Evolutionary conservation across 2,888 invertebrate genomes (phyloP), one percentile per base, ranked within the genome.

Genomic region (Campaea margaritaria): DNA sequence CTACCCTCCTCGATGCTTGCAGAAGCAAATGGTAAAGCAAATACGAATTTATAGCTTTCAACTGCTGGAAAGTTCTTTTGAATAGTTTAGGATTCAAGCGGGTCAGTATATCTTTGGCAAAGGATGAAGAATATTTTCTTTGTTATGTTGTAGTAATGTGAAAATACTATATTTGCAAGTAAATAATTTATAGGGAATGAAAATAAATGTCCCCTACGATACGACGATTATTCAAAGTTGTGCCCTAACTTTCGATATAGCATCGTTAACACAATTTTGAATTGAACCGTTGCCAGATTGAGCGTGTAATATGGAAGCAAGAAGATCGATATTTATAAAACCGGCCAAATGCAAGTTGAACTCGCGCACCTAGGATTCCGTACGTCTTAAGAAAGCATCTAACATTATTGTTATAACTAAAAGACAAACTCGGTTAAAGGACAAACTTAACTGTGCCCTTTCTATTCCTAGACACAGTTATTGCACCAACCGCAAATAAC

Each of bases 1-100:
- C 43, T 62, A 64, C 69, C 67, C 64, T 59, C 48, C 58, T 43
- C 53, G 42, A 51, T 65, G 58, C 59, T 68, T 57, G 56, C 55
- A 64, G 46, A 52, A 62, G 48, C 48, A 58, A 57, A 54, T 56
- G 46, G 49, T 59, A 50, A 48, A 48, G 50, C 51, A 56, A 61
- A 56, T 55, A 60, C 42, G 16, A 42, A 54, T 46, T 31, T 49
- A 15, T 38, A 50, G 54, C 45, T 59, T 49, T 54, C 28, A 48
- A 54, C 45, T 54, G 54, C 54, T 45, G 27, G 38, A 45, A 44
- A 43, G 38, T 43, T 21, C 34, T 51, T 21, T 47, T 51, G 14
- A 13, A 53, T 51, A 39, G 28, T 47, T 59, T 39, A 31, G 48
- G 16, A 48, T 48, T 36, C 27, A 15, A 46, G 12, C 12, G 36